These are phyloP conservation scores for Uria lomvia DNA, from an alignment of 2,113 vertebrate genomes.

Conservation along the genomic window DNA sequence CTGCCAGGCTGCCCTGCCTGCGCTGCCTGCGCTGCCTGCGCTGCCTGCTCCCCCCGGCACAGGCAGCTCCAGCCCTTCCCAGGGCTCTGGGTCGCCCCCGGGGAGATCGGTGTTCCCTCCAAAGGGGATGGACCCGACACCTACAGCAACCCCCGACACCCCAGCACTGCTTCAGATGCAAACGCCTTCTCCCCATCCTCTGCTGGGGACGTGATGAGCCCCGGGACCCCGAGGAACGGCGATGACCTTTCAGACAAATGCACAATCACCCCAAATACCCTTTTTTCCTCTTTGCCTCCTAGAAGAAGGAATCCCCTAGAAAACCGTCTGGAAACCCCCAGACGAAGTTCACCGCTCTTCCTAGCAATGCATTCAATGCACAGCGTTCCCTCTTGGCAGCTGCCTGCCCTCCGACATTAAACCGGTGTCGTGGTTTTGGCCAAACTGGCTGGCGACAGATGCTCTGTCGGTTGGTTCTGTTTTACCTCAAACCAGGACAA, in stretches of 20 bases:
- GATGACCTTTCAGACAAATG: not conserved
- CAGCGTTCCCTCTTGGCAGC: accelerated
- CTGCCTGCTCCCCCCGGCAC: not conserved
- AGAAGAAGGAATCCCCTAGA: not conserved
- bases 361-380: not conserved
- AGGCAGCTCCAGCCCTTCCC: not conserved
- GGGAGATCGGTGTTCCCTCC: accelerated
- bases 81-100: accelerated
- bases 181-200: not conserved
- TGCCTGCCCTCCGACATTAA: not conserved
- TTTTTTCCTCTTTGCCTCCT: not conserved
- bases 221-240: not conserved
- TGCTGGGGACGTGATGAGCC: accelerated
- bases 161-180: not conserved
- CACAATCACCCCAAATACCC: not conserved
- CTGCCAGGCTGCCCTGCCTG: not conserved
- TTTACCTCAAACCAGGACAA: too few relatives aligned
- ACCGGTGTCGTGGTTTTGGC: accelerated
- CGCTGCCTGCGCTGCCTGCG: not conserved
- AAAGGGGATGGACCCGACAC: not conserved
- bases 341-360: not conserved
- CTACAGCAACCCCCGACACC: not conserved
- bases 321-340: not conserved
- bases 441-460: too few relatives aligned
- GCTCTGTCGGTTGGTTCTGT: too few relatives aligned